Base-by-base conservation (phyloP, 2,888 invertebrate species). In the Bombylius discolor region DNA sequence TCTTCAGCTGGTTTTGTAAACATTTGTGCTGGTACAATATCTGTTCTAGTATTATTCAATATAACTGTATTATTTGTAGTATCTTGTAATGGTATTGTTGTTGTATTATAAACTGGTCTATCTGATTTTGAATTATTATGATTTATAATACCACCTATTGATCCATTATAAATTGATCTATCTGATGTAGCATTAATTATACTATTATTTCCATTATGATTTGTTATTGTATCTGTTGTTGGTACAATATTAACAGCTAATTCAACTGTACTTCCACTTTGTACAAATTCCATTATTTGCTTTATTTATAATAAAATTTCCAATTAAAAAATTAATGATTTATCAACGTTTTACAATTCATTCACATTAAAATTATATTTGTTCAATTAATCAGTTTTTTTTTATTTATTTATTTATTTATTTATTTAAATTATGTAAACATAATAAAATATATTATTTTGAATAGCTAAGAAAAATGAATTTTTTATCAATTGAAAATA, bases 51-150 rank as follows among this genome's bases (percentile, higher is more conserved):
- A 48, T 57, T 61, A 48, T 58, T 58, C 5, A 59, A 47, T n/a
- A 50, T 48, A 4, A 52, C 45, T 13, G 23, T 2, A 23, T 23
- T 23, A 23, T 9, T 56, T 36, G 42, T 45, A 12, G 11, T 47
- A n/a, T n/a, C n/a, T 8, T 8, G n/a, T 13, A 46, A 8, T 32
- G 59, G 59, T 36, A 62, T 51, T n/a, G 60, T 61, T 42, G 60
- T 62, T 13, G 59, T 53, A 58, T 61, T 60, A 55, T 63, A 60
- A 9, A 63, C 61, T 12, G 60, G 48, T 45, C 56, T 62, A 4
- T 58, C 60, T 32, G 11, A 32, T 34, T 12, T 5, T 5, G 12
- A 23, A 23, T 23, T 23, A 23, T 23, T 23, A 23, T 23, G 23
- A 23, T 23, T 23, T 23, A 23, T 2, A 23, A 23, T 23, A 23